Percentiles rank a stretch among this genome's conserved stretches.
phyloP scores from a whole-genome alignment of 2,888 invertebrate genomes.

The Bimastos eiseni region DNA sequence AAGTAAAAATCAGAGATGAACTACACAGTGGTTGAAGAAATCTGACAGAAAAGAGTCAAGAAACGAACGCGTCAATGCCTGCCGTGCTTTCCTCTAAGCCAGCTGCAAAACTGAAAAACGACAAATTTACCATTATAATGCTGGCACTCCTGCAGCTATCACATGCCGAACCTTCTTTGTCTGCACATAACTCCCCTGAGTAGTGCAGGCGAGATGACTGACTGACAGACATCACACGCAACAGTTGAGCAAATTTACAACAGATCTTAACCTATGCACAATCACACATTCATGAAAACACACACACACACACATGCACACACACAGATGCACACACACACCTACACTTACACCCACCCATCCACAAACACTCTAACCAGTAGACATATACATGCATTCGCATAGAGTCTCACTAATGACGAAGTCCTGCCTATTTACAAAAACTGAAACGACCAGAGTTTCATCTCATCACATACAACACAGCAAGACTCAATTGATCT shows the following conservation, averaged over 20 bases:
- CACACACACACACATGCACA: no score
- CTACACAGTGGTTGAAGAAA: background rate
- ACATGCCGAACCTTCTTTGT: background rate
- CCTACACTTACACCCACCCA: background rate
- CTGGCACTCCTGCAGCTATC: background rate
- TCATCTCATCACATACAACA: background rate
- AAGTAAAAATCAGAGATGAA: background rate
- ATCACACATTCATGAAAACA: background rate
- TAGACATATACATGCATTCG: background rate
- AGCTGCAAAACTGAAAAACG: background rate
- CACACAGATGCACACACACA: background rate
- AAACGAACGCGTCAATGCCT: background rate
- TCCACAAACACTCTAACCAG: background rate
- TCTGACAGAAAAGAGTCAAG: background rate
- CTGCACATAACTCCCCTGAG: background rate
- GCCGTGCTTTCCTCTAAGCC: background rate
- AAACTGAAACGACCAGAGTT: background rate
- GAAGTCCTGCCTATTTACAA: background rate
- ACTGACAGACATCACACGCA: background rate
- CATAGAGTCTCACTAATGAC: background rate
- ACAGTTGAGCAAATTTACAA: conserved; percentile 20
- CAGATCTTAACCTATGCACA: conserved; percentile 10
- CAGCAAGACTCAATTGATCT: background rate
- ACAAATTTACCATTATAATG: background rate
- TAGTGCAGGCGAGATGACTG: background rate